phyloP scores from a whole-genome alignment of 2,113 vertebrate species.

The Campylomormyrus numenius region DNA sequence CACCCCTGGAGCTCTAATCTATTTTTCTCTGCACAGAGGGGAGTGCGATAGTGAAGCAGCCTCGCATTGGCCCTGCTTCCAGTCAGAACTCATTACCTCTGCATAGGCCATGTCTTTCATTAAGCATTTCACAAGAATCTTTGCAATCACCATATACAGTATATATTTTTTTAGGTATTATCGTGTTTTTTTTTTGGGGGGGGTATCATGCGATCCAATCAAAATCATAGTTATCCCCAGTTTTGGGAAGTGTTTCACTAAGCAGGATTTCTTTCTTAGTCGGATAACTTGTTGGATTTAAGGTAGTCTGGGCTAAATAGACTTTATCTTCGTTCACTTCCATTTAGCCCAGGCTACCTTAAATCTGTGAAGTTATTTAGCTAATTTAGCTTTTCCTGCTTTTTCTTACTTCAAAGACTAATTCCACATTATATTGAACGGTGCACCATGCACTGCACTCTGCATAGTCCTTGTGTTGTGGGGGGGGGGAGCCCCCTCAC shows the following conservation, averaged over 20 bases:
- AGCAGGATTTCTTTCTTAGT: neutral
- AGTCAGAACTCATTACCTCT: neutral
- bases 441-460: no score
- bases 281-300: neutral
- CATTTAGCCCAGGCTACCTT: neutral
- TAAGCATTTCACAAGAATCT: slow-evolving; percentile 2
- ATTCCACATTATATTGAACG: no score
- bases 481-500: no score
- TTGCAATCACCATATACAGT: neutral
- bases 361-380: neutral
- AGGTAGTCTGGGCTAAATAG: neutral
- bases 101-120: slow-evolving; percentile 8
- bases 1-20: slow-evolving; percentile 18
- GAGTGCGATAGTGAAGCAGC: neutral
- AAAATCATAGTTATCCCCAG: neutral
- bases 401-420: no score
- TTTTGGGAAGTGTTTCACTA: neutral
- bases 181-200: neutral
- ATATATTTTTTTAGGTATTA: neutral
- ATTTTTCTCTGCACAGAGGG: neutral
- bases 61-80: neutral
- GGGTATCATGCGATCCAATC: neutral
- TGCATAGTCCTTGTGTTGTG: no score
- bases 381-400: no score
- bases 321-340: neutral